phyloP scores from a whole-genome alignment of 2,113 vertebrate species.

The Sterrhoptilus dennistouni region DNA sequence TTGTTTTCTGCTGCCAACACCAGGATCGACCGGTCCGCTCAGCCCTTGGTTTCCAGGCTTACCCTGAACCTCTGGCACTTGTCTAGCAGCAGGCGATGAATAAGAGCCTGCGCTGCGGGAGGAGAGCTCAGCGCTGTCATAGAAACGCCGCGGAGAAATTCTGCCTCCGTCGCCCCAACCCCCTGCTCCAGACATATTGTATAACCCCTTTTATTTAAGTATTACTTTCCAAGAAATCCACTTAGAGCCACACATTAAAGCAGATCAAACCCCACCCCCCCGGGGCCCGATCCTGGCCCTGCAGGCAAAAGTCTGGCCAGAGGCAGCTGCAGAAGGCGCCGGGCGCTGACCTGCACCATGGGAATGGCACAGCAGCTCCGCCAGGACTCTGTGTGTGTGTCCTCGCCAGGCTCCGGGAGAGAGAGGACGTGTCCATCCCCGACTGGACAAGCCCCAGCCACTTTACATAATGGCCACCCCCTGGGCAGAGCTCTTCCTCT shows the following conservation, averaged over 20 bases:
- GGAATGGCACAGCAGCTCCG: neutral
- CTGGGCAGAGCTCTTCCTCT: neutral
- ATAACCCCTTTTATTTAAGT: slow-evolving; percentile 37
- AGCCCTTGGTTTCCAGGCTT: neutral
- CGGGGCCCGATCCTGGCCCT: neutral
- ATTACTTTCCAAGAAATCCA: slow-evolving; percentile 27
- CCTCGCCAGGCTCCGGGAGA: neutral
- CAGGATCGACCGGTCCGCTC: neutral
- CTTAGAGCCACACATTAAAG: neutral
- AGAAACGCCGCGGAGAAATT: slow-evolving; percentile 12
- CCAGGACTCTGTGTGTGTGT: neutral
- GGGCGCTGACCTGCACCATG: neutral
- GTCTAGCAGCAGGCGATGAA: neutral
- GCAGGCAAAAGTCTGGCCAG: neutral
- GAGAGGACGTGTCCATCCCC: neutral
- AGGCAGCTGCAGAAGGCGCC: neutral
- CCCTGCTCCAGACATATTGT: slow-evolving; percentile 11
- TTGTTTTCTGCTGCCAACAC: neutral
- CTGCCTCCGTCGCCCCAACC: neutral
- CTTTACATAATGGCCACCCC: neutral
- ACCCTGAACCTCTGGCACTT: neutral
- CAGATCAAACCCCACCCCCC: neutral
- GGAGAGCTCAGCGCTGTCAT: slow-evolving; percentile 30
- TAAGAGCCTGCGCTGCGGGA: neutral
- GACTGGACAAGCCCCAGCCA: neutral